phyloP scores from a whole-genome alignment of 2,888 invertebrate species.

The Adelognathus sp. region DNA sequence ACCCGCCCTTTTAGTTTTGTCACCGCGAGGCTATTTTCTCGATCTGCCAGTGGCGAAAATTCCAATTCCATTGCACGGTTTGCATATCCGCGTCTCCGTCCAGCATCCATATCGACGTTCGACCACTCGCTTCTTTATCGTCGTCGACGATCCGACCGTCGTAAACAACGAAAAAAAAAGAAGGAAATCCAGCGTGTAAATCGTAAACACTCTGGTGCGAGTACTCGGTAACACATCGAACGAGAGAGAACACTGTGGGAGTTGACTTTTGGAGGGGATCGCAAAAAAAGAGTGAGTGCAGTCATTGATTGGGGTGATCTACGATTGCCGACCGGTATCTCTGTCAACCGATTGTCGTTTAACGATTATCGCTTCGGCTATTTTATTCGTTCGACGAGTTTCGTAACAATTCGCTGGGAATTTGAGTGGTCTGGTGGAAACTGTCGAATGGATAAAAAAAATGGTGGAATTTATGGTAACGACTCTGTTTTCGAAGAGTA shows the following conservation, averaged over 20 bases:
- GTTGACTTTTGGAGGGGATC: background rate
- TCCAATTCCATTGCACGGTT: slow-evolving; percentile 57
- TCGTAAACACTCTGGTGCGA: slow-evolving; percentile 35
- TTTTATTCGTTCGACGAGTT: slow-evolving; percentile 29
- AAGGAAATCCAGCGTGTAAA: slow-evolving; percentile 3
- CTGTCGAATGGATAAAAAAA: background rate
- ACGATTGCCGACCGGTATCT: slow-evolving; percentile 29
- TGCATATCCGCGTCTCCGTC: slow-evolving; percentile 34
- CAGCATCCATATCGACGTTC: background rate
- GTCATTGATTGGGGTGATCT: slow-evolving; percentile 29
- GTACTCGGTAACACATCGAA: background rate
- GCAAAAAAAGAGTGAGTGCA: slow-evolving; percentile 27
- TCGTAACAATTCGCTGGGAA: background rate
- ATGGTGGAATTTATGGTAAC: background rate
- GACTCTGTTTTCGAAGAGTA: too few species aligned
- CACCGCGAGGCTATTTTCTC: background rate
- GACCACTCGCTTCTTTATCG: background rate
- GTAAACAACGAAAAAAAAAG: slow-evolving; percentile 13
- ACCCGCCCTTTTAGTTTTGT: slow-evolving; percentile 33
- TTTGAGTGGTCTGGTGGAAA: background rate
- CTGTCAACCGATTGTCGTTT: slow-evolving; percentile 5
- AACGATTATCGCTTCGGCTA: slow-evolving; percentile 37
- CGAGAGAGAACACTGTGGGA: background rate
- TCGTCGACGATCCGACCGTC: slow-evolving; percentile 10
- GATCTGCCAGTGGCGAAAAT: slow-evolving; percentile 46